Conservation (phyloP, 2,113 vertebrate species). For the Astatoreochromis straeleni region DNA sequence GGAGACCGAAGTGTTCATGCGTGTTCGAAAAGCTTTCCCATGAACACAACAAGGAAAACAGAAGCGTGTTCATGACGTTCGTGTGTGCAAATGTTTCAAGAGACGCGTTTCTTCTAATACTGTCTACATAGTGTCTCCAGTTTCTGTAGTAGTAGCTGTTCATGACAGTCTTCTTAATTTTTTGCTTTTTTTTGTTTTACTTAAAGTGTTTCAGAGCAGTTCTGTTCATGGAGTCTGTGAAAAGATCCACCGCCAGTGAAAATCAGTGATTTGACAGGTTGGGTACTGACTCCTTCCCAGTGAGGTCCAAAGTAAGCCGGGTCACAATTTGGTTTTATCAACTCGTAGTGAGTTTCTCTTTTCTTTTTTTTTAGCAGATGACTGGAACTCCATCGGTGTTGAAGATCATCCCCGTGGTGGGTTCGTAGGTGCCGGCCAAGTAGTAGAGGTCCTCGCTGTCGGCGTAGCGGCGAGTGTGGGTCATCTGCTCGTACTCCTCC, state of each 20-base stretch:
- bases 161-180: background rate
- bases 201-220: background rate
- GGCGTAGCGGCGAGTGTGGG: constrained; percentile 93
- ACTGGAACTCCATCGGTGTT: constrained; percentile 95
- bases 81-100: constrained; percentile 44
- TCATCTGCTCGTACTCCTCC: constrained; percentile 97
- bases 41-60: background rate
- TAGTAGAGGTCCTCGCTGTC: constrained; percentile 99
- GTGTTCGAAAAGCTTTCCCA: background rate
- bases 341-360: background rate
- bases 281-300: background rate
- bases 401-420: constrained; percentile 99
- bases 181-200: background rate
- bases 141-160: background rate
- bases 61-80: background rate
- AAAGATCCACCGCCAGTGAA: background rate
- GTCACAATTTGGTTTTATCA: background rate
- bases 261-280: constrained; percentile 8
- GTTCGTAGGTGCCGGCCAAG: constrained; percentile 96
- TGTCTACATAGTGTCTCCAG: constrained; percentile 42
- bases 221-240: background rate
- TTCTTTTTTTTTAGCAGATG: constrained; percentile 79
- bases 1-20: background rate
- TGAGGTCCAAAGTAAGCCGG: background rate
- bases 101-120: constrained; percentile 30